Base-by-base conservation (phyloP, 2,797 vertebrate species). In the Clarias laeviceps region DNA sequence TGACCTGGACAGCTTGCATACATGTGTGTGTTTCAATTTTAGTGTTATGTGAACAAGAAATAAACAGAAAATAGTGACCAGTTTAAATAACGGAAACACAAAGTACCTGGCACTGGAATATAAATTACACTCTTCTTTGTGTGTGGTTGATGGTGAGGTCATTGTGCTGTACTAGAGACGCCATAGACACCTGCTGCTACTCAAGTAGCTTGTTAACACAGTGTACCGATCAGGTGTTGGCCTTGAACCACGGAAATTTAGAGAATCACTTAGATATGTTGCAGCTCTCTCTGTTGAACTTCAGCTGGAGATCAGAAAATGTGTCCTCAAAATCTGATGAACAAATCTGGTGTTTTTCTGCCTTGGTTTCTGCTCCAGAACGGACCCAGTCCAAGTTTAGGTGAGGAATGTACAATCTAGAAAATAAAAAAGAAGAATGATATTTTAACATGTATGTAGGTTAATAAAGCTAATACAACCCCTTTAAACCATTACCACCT, bases 111-210 rank as follows among this genome's bases (percentile, higher is more conserved):
- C 89, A 92, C 86, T 87, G 78, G 88, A 64, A 91, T 86, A 89
- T 80, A 65, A 76, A 7, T 57, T 45, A 20, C 83, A 82, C 87
- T 82, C 84, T 11, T 85, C 89, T 79, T 80, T 89, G 87, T 89
- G 88, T 87, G 78, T 91, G 87, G 83, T 88, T 79, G 79, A 86
- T 82, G 89, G 90, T 84, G 92, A 91, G 73, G 91, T 91, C 90
- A 90, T 94, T 94, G 94, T 95, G 95, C 94, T 94, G 91, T 91
- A 91, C 86, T 88, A 50, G 83, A 89, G 92, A 93, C 94, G 92
- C 92, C 94, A 93, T 90, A 92, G 90, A 93, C 90, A 89, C 91
- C 85, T 17, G n/a, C 87, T 72, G 29, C 90, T 78, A 80, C 87
- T 77, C 73, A 88, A 68, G n/a, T 78, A 85, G 89, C 86, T 83